phyloP scores from a whole-genome alignment of 2,797 vertebrate species.

The Coregonus sp. region DNA sequence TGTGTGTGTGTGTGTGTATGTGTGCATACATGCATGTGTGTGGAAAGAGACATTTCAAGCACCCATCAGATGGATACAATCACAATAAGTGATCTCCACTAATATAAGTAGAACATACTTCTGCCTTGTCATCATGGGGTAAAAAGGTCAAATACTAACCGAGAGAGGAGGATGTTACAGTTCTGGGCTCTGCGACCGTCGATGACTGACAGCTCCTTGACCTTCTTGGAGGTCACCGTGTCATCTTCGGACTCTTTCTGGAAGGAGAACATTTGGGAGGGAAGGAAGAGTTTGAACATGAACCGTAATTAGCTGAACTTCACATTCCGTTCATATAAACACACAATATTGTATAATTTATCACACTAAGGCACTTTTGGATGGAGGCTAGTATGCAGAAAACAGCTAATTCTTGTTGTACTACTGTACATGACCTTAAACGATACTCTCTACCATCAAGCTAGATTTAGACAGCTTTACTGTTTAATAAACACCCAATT shows the following conservation, averaged over 20 bases:
- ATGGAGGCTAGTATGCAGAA: neutral
- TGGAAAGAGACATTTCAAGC: neutral
- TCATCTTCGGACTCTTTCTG: conserved; percentile 93
- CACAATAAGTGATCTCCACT: neutral
- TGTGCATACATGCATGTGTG: neutral
- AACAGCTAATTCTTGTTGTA: neutral
- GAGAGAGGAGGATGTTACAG: conserved; percentile 97
- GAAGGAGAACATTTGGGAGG: neutral
- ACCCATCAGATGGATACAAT: neutral
- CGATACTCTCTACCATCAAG: neutral
- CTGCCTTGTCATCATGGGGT: neutral
- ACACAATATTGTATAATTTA: neutral
- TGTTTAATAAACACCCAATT: neutral
- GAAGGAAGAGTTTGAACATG: neutral
- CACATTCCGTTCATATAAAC: neutral
- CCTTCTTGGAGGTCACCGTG: conserved; percentile 88
- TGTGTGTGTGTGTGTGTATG: neutral
- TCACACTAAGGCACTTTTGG: neutral
- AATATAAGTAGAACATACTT: neutral
- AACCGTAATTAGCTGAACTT: neutral
- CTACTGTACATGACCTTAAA: neutral
- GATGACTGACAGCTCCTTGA: conserved; percentile 97
- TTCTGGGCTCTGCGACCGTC: conserved; percentile 97
- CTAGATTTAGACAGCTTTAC: neutral
- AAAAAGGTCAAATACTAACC: conserved; percentile 63